A percentile compares a stretch with the other conserved stretches of the same genome.
phyloP scores from a whole-genome alignment of 2,797 vertebrate genomes.

The Lithobates pipiens region DNA sequence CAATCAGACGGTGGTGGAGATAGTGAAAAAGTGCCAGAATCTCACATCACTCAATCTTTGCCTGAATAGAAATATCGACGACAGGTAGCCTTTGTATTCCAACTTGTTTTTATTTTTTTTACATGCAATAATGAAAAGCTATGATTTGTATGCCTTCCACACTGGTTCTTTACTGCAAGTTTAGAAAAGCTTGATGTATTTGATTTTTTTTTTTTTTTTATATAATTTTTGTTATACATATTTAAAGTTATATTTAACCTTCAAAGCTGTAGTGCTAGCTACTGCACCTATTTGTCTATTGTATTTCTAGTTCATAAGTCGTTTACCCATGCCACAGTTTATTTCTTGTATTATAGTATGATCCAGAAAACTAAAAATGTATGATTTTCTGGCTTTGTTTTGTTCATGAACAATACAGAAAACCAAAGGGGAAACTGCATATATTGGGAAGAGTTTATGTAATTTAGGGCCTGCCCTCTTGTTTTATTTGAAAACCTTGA shows the following conservation, averaged over 20 bases:
- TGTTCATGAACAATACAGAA: not conserved
- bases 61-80: conserved; percentile 98
- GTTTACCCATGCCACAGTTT: not conserved
- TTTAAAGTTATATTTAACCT: no score
- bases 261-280: no score
- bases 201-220: no score
- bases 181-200: not conserved
- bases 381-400: not conserved
- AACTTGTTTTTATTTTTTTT: not conserved
- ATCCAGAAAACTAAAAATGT: not conserved
- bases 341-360: no score
- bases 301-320: not conserved
- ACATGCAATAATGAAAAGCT: not conserved
- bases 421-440: no score
- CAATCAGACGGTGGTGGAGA: conserved; percentile 98
- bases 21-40: conserved; percentile 93
- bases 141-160: no score
- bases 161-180: not conserved
- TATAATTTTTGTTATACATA: no score
- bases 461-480: not conserved
- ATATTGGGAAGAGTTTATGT: not conserved
- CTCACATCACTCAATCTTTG: conserved; percentile 97
- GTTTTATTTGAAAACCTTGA: not conserved
- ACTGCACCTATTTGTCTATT: not conserved
- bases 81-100: conserved; percentile 80